These are phyloP conservation scores for Halictus rubicundus DNA, from an alignment of 1,140 invertebrate genomes.

Conservation along the genomic window DNA sequence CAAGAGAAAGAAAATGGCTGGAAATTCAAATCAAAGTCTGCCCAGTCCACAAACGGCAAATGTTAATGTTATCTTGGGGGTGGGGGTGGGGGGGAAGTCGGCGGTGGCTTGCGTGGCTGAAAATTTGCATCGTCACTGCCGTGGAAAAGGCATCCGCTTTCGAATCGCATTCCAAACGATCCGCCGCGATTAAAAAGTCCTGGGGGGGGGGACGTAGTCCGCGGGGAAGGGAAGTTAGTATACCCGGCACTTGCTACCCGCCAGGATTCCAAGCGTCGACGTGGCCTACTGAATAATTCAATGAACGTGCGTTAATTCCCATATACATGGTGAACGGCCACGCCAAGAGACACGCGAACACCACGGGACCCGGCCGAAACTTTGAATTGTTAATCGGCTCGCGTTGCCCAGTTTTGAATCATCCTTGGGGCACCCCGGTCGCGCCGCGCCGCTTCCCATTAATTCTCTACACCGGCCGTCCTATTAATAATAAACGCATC, in stretches of 20 bases:
- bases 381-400: constrained; percentile 61
- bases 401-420: constrained; percentile 20
- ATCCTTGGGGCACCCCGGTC: constrained; percentile 14
- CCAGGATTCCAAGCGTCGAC: constrained; percentile 34
- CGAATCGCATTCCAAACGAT: constrained; percentile 41
- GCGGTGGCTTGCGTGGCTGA: constrained; percentile 23
- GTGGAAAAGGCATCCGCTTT: constrained; percentile 43
- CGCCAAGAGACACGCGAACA: constrained; percentile 21
- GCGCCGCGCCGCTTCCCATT: constrained; percentile 1
- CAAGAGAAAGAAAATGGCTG: background rate
- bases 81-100: background rate
- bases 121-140: constrained; percentile 53
- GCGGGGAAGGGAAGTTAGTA: too few species aligned
- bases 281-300: constrained; percentile 59
- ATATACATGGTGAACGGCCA: constrained; percentile 37
- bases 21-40: background rate
- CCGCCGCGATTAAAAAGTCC: constrained; percentile 60
- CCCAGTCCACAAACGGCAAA: background rate
- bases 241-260: constrained; percentile 2
- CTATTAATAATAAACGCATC: constrained; percentile 8
- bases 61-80: constrained; percentile 31
- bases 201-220: background rate
- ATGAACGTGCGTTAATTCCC: constrained; percentile 62
- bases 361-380: constrained; percentile 32
- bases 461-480: background rate